phyloP scores from a whole-genome alignment of 2,888 invertebrate species.

The Crepidodera aurea region DNA sequence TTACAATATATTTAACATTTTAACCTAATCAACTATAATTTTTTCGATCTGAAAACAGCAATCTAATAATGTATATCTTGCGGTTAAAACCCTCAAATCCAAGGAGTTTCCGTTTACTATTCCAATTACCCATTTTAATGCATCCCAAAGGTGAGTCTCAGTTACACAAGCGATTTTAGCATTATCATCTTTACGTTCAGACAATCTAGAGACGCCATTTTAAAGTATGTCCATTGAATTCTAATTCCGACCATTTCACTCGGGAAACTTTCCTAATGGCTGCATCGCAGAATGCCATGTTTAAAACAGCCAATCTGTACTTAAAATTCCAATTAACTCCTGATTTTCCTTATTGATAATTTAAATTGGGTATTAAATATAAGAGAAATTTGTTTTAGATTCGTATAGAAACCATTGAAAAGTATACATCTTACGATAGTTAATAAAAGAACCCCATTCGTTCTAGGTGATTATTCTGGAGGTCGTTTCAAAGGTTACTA shows the following conservation, averaged over 20 bases:
- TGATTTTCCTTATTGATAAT: background rate
- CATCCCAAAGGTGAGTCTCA: conserved; percentile 1
- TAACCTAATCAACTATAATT: no score
- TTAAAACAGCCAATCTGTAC: background rate
- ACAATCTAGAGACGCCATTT: conserved; percentile 14
- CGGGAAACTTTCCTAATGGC: conserved; percentile 12
- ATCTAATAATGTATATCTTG: background rate
- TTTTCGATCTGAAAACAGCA: no score
- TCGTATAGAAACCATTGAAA: no score
- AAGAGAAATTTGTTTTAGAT: no score
- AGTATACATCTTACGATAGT: no score
- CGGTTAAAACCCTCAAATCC: background rate
- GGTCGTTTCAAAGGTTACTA: no score
- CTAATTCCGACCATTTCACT: conserved; percentile 12
- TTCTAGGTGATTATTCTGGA: no score
- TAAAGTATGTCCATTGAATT: conserved; percentile 19
- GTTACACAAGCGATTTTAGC: conserved; percentile 8
- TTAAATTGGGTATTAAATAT: background rate
- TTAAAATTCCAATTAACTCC: background rate
- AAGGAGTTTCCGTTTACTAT: background rate
- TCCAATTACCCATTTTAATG: conserved; percentile 1
- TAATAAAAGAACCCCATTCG: no score
- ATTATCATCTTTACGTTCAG: conserved; percentile 14
- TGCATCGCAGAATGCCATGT: background rate
- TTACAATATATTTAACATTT: no score